These are phyloP conservation scores for Palythoa grandiflora DNA, from an alignment of 92 coral and sea anemone species.

Conservation along the genomic window DNA sequence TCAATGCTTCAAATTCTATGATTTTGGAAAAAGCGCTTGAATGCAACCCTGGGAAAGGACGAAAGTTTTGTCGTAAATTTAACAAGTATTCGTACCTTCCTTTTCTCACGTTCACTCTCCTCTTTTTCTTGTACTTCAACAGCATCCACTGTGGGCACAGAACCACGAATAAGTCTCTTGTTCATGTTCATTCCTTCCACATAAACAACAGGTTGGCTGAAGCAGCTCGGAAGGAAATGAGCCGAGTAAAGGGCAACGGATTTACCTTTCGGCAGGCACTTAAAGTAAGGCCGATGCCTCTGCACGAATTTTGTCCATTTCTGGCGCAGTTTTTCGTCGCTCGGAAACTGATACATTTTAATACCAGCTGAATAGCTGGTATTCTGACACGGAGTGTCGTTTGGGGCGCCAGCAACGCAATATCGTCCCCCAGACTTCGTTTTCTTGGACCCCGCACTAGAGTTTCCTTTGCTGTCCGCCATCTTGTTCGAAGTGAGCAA, in stretches of 20 bases:
- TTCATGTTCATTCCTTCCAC: neutral
- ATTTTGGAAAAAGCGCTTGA: constrained; percentile 3
- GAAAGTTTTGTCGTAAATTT: neutral
- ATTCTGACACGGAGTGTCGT: constrained; percentile 7
- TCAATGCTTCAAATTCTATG: neutral
- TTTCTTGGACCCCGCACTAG: neutral
- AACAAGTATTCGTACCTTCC: constrained; percentile 1
- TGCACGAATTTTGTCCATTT: neutral
- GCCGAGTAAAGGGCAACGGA: constrained; percentile 12
- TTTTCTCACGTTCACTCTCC: neutral
- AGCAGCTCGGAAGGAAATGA: neutral
- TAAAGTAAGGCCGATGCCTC: neutral
- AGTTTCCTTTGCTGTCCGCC: constrained; percentile 9
- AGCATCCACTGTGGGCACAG: neutral
- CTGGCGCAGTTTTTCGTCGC: neutral
- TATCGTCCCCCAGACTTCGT: constrained; percentile 13
- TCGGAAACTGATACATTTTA: constrained; percentile 9
- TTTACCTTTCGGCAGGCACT: constrained; percentile 3
- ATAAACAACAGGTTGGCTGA: neutral
- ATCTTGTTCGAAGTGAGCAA: neutral
- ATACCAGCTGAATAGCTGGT: neutral
- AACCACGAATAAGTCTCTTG: neutral
- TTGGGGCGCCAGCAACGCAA: constrained; percentile 29
- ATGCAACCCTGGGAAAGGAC: constrained; percentile 1
- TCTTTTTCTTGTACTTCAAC: neutral